A percentile compares a stretch with the other conserved stretches of the same genome.
These are phyloP conservation scores for Drosophila quadrilineata DNA, from an alignment of 1,140 invertebrate genomes.

Conservation along the genomic window DNA sequence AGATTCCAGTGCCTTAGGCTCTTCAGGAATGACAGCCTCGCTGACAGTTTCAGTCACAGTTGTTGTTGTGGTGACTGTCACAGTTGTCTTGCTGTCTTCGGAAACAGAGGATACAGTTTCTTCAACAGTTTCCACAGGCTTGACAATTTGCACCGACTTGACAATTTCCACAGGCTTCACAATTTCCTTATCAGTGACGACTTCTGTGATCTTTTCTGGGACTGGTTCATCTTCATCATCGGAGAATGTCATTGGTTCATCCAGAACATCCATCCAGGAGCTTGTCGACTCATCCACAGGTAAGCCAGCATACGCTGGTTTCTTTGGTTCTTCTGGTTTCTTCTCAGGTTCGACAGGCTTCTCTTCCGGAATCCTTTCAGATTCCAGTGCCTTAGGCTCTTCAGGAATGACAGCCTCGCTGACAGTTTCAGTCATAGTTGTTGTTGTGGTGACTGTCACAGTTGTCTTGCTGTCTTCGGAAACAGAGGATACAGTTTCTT, in stretches of 20 bases:
- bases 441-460: neutral
- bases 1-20: constrained; percentile 1
- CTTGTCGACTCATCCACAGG: constrained; percentile 81
- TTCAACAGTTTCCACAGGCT: neutral
- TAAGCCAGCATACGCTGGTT: constrained; percentile 74
- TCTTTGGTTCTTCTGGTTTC: constrained; percentile 11
- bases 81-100: neutral
- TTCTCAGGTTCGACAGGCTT: constrained; percentile 15
- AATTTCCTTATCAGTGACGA: neutral
- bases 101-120: neutral
- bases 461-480: constrained; percentile 6
- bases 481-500: neutral
- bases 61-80: constrained; percentile 4
- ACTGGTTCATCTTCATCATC: constrained; percentile 72
- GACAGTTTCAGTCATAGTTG: neutral
- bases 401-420: constrained; percentile 1
- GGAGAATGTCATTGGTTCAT: neutral
- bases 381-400: neutral
- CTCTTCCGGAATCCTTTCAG: neutral
- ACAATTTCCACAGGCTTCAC: neutral
- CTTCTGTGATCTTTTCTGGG: neutral
- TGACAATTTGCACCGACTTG: neutral
- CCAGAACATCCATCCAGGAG: constrained; percentile 77
- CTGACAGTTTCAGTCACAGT: constrained; percentile 7
- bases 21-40: neutral